Conservation (phyloP, 2,888 invertebrate genomes). For the Eupithecia dodoneata region DNA sequence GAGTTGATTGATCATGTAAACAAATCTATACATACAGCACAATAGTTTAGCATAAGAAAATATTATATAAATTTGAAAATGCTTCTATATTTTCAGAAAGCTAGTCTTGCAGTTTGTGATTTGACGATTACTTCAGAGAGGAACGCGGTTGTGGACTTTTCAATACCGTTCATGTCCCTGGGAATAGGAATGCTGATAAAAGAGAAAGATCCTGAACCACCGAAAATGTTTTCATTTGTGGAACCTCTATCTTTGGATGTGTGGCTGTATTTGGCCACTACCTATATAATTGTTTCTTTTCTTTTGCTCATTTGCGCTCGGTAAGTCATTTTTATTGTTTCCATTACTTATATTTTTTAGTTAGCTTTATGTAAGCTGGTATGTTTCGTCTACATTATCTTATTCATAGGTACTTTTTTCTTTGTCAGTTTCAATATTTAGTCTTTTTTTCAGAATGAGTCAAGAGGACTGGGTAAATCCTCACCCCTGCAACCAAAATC, state of each 20-base stretch:
- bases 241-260: slow-evolving; percentile 92
- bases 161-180: slow-evolving; percentile 98
- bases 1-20: slow-evolving; percentile 89
- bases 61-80: neutral
- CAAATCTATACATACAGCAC: slow-evolving; percentile 63
- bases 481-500: slow-evolving; percentile 93
- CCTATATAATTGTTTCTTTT: slow-evolving; percentile 92
- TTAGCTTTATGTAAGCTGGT: neutral
- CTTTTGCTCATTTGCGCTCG: slow-evolving; percentile 92
- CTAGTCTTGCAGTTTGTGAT: slow-evolving; percentile 96
- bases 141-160: slow-evolving; percentile 94
- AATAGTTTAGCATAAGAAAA: neutral
- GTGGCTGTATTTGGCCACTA: slow-evolving; percentile 94
- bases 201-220: slow-evolving; percentile 89
- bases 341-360: neutral
- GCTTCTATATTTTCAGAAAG: slow-evolving; percentile 85
- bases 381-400: neutral
- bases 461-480: slow-evolving; percentile 97
- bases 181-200: slow-evolving; percentile 94
- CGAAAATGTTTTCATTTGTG: slow-evolving; percentile 94
- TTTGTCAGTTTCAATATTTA: neutral
- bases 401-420: neutral
- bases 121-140: slow-evolving; percentile 96
- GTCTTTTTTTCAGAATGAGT: slow-evolving; percentile 85
- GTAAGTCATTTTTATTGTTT: slow-evolving; percentile 63